Base-by-base conservation (phyloP, 2,888 invertebrate species). In the Hirtodrosophila trivittata region DNA sequence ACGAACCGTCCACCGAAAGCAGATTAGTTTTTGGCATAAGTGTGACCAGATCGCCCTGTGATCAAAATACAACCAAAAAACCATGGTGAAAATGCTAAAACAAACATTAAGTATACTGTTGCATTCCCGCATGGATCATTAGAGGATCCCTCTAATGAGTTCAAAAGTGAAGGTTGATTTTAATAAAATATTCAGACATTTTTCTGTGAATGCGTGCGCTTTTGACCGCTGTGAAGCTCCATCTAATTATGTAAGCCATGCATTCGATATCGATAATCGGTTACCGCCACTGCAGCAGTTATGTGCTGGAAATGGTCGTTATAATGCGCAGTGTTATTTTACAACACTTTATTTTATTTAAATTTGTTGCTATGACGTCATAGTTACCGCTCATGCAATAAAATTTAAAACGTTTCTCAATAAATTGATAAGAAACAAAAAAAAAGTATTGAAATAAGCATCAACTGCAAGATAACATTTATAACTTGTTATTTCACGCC, bases 1-100 rank as follows among this genome's bases (percentile, higher is more conserved):
- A 62, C 55, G 74, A 63, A 69, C 70, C 46, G 69, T 73, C 69
- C 69, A 74, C 74, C 39, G 74, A 68, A 45, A 62, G 74, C 63
- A 73, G 74, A 69, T 74, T 45, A 21, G 39, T 26, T 52, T 70
- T 74, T 62, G 68, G 14, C 39, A 14, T 9, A 10, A 50, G 46
- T 70, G 75, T 56, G 70, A 51, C 70, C 70, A 74, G 8, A 12
- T 43, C 8, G 5, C 4, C 6, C 8, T 35, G 43, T 0, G 6
- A 10, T 7, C 0, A 43, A 51, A 69, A 51, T 46, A 25, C 33
- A 1, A n/a, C 1, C 5, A 1, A 9, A 28, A 25, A 42, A 32
- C 8, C 6, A 9, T 28, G 47, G 37, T 4, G n/a, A 52, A 62
- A 39, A 45, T 46, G 28, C 25, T 33, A 30, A 7, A 8, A 16